phyloP scores from a whole-genome alignment of 2,888 invertebrate genomes.

The Chrysolina oricalcia region DNA sequence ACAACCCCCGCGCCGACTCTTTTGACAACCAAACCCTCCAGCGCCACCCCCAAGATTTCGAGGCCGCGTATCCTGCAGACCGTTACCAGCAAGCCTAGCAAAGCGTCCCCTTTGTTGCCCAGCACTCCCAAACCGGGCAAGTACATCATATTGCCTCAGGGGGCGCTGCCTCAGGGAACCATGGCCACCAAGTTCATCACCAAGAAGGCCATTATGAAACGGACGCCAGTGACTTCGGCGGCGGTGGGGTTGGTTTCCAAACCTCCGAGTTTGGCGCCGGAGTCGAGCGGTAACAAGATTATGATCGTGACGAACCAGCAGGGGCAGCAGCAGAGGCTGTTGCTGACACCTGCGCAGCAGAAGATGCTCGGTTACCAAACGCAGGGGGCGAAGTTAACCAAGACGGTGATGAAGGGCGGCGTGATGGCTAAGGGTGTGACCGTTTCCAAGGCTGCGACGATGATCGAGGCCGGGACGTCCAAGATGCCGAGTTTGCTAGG shows the following conservation, averaged over 20 bases:
- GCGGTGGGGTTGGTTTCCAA: conserved; percentile 64
- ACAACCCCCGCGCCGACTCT: conserved; percentile 16
- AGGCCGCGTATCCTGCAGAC: conserved; percentile 44
- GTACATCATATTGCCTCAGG: conserved; percentile 54
- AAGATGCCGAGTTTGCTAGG: conserved; percentile 39
- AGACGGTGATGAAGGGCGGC: conserved; percentile 58
- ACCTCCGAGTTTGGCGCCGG: conserved; percentile 64
- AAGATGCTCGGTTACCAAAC: conserved; percentile 75
- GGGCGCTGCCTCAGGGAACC: conserved; percentile 32
- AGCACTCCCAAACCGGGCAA: conserved; percentile 57
- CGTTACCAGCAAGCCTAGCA: background rate
- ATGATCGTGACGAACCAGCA: conserved; percentile 80
- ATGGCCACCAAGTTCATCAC: conserved; percentile 53
- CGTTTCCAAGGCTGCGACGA: conserved; percentile 26
- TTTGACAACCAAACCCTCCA: conserved; percentile 15
- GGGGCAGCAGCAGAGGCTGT: conserved; percentile 76
- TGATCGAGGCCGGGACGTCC: conserved; percentile 29
- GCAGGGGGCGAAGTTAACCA: conserved; percentile 52
- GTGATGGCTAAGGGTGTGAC: conserved; percentile 53
- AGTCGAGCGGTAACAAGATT: conserved; percentile 73
- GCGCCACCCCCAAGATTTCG: conserved; percentile 23
- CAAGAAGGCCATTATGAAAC: conserved; percentile 66
- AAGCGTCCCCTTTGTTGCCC: conserved; percentile 40
- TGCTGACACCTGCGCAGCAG: conserved; percentile 77
- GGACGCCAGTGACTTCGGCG: conserved; percentile 72